Evolutionary conservation across 2,113 vertebrate species (phyloP).

Genomic region (Daboia siamensis): DNA sequence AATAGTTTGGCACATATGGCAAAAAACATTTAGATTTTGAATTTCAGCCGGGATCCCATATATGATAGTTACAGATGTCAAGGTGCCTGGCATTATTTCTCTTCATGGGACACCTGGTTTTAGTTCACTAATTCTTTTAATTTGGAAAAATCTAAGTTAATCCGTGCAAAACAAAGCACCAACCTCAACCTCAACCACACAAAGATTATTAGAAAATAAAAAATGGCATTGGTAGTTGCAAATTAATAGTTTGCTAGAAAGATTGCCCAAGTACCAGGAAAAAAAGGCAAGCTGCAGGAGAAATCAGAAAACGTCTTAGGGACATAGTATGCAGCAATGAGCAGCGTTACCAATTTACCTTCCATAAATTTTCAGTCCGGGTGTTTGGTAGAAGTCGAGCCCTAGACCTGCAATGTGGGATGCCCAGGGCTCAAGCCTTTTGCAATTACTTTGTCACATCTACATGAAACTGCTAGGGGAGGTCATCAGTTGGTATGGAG

Average conservation of each 20-base stretch:
- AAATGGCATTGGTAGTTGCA: neutral
- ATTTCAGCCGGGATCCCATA: neutral
- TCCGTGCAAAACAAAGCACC: neutral
- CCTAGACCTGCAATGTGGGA: neutral
- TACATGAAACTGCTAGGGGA: neutral
- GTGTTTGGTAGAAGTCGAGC: neutral
- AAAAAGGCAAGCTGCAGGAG: neutral
- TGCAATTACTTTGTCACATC: neutral
- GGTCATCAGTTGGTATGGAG: neutral
- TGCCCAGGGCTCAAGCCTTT: neutral
- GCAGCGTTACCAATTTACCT: neutral
- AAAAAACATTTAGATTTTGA: neutral
- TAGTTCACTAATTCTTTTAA: neutral
- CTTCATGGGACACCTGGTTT: neutral
- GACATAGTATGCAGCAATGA: neutral
- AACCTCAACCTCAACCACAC: neutral
- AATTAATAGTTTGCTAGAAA: neutral
- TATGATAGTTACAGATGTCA: neutral
- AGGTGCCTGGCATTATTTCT: neutral
- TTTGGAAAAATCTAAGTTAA: neutral
- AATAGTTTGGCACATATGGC: neutral
- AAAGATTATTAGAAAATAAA: neutral
- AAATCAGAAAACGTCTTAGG: neutral
- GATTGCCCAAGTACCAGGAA: neutral
- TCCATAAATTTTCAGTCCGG: neutral